phyloP scores from a whole-genome alignment of 2,888 invertebrate species.

The Cephus nigrinus region DNA sequence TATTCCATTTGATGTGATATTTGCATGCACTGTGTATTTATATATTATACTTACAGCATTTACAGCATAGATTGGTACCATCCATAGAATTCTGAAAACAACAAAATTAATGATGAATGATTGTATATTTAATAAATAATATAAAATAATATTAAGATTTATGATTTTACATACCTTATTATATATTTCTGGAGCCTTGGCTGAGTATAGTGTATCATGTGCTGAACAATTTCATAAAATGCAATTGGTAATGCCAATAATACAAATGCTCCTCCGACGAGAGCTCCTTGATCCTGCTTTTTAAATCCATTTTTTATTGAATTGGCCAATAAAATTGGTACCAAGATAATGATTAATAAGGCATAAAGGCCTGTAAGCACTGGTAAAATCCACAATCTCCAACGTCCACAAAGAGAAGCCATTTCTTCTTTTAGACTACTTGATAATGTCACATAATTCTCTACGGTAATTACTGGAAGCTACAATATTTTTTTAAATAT shows the following conservation, averaged over 20 bases:
- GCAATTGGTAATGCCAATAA: constrained; percentile 91
- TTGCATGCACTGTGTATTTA: too few species aligned
- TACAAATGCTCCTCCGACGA: constrained; percentile 93
- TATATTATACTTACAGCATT: constrained; percentile 81
- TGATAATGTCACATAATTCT: constrained; percentile 44
- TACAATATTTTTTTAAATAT: neutral
- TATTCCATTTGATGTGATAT: too few species aligned
- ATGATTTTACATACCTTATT: constrained; percentile 74
- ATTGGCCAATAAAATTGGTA: constrained; percentile 85
- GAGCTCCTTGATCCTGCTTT: constrained; percentile 81
- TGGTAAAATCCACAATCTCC: constrained; percentile 93
- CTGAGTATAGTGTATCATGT: constrained; percentile 92
- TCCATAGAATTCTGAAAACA: constrained; percentile 87
- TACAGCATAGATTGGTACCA: constrained; percentile 96
- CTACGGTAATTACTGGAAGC: neutral
- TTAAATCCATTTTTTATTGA: constrained; percentile 83
- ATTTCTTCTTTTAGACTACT: constrained; percentile 40
- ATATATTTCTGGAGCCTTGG: constrained; percentile 94
- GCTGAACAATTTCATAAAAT: constrained; percentile 94
- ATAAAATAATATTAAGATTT: constrained; percentile 2
- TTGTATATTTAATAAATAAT: constrained; percentile 3
- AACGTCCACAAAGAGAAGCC: constrained; percentile 66
- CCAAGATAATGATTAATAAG: constrained; percentile 82
- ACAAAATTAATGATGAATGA: constrained; percentile 16
- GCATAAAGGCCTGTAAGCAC: constrained; percentile 83